Percentiles rank a stretch among this genome's conserved stretches.
Evolutionary conservation across 2,888 invertebrate species (phyloP).

Genomic region (Drosophila lutescens): DNA sequence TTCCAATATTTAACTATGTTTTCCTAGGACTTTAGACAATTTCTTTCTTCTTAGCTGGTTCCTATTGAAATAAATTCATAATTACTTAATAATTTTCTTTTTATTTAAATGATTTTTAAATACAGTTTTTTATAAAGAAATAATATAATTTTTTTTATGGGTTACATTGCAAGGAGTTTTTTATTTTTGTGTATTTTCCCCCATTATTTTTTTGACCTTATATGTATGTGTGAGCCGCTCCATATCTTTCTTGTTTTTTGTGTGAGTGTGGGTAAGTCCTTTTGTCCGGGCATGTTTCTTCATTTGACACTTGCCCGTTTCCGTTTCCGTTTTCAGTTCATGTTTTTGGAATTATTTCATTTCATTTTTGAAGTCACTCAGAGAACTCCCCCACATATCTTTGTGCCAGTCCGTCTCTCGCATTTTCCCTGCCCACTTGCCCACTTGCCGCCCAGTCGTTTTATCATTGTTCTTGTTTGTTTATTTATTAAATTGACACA

Average conservation of each 20-base stretch:
- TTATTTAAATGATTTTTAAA: background rate
- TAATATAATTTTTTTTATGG: too few species aligned
- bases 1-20: too few species aligned
- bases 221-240: conserved; percentile 10
- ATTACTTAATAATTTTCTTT: too few species aligned
- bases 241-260: background rate
- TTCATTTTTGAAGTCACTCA: conserved; percentile 61
- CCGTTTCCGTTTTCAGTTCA: conserved; percentile 75
- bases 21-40: too few species aligned
- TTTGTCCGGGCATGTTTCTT: conserved; percentile 57
- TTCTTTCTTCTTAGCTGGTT: too few species aligned
- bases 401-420: conserved; percentile 14
- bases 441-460: conserved; percentile 26
- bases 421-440: conserved; percentile 8
- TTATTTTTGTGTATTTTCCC: conserved; percentile 8
- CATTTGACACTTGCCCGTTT: conserved; percentile 72
- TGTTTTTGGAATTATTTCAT: conserved; percentile 78
- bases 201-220: background rate
- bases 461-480: conserved; percentile 65
- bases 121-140: too few species aligned
- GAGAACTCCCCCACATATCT: conserved; percentile 30
- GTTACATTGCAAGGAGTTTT: conserved; percentile 1
- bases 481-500: conserved; percentile 75
- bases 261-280: conserved; percentile 27
- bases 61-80: too few species aligned